Base-by-base conservation (phyloP, 2,113 vertebrate species). In the Salvelinus namaycush region DNA sequence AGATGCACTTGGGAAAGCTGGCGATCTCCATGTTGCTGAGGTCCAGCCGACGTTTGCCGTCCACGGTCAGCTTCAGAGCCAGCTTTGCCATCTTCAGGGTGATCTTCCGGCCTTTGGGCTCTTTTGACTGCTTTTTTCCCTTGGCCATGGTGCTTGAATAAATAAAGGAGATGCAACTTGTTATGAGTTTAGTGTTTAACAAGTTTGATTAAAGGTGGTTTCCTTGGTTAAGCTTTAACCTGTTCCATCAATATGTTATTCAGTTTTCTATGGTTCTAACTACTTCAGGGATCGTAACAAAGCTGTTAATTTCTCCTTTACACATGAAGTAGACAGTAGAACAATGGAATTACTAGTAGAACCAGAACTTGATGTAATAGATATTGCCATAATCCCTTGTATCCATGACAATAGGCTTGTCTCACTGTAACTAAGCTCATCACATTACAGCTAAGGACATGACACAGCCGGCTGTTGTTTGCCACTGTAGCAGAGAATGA, bases 1-100 rank as follows among this genome's bases (percentile, higher is more conserved):
- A 88, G 77, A 99, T 81, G 73, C 95, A 95, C 39, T 91, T 94
- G 0, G 98, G 97, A 31, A 99, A 95, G 1, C 77, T 76, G 0
- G 86, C 78, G 70, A 99, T 92, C 29, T 92, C 94, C 95, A 96
- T 96, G 81, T 95, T 95, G 82, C 96, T 96, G 74, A 99, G 93
- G 81, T 97, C 91, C 18, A 99, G 93, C 1, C 94, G 91, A 0
- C 81, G 91, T 34, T 81, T 94, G 3, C 96, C 95, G 0, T 96
- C 95, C 44, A 88, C 76, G 0, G 89, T 93, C 74, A 95, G 5
- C 31, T 90, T 91, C 64, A 97, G 72, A 3, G 92, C 91, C 24
- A 92, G 95, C 90, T 93, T 94, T 8, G 95, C 96, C 68, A 83
- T 82, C 77, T 93, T 95, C 76, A 97, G 82, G 29, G 94, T 96